Conservation (phyloP, 30 jellyfish, hydroid and myxozoan genomes). For the Chrysaora quinquecirrha region DNA sequence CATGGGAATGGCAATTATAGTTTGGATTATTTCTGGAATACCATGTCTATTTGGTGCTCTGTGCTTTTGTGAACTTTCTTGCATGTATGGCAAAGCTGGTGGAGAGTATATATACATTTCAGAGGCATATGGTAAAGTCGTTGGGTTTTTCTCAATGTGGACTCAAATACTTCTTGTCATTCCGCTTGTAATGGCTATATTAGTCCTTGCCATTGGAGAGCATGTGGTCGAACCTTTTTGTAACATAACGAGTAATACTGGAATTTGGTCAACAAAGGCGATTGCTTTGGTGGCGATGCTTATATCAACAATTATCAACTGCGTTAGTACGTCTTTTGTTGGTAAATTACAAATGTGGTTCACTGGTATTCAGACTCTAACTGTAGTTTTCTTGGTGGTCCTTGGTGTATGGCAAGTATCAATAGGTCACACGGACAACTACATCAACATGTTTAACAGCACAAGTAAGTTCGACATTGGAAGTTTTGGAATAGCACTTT, state of each 20-base stretch:
- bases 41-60: conserved; percentile 9
- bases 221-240: conserved; percentile 36
- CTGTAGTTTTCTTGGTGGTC: conserved; percentile 40
- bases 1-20: conserved; percentile 18
- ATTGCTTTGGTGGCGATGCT: conserved; percentile 47
- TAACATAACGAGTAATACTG: conserved; percentile 7
- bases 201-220: conserved; percentile 47
- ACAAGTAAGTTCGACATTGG: too few species aligned
- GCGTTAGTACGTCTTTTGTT: conserved; percentile 46
- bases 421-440: conserved; percentile 39
- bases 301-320: conserved; percentile 25
- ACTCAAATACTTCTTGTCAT: conserved; percentile 6
- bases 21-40: conserved; percentile 17
- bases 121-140: conserved; percentile 47
- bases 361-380: conserved; percentile 32
- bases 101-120: neutral
- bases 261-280: conserved; percentile 20
- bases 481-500: too few species aligned
- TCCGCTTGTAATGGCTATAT: conserved; percentile 51
- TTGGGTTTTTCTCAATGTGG: conserved; percentile 63
- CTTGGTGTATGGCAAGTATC: conserved; percentile 64
- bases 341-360: conserved; percentile 44
- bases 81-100: too few species aligned
- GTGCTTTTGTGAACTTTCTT: too few species aligned
- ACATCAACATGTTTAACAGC: too few species aligned